These are phyloP conservation scores for Columba livia DNA, from an alignment of 2,113 vertebrate genomes.

Conservation along the genomic window DNA sequence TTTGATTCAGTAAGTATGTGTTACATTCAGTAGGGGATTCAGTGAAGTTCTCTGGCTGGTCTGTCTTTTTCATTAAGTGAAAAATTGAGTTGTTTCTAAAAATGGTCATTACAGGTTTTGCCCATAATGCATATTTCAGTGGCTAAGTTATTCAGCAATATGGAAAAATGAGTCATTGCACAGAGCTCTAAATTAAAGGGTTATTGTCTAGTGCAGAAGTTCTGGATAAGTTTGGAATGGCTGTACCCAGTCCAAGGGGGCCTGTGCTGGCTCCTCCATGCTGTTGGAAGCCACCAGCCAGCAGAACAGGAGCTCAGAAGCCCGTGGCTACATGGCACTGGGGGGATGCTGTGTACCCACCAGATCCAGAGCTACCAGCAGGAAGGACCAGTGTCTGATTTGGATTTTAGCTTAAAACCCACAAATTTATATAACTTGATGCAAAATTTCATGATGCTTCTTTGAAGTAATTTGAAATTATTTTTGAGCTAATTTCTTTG, in stretches of 20 bases:
- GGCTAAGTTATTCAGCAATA: not conserved
- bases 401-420: not conserved
- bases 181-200: not conserved
- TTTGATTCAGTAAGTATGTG: not conserved
- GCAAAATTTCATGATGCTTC: not conserved
- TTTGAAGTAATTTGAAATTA: not conserved
- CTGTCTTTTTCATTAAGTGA: not conserved
- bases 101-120: not conserved
- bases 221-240: not conserved
- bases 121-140: not conserved
- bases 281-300: not conserved
- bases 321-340: accelerated
- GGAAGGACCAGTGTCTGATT: not conserved
- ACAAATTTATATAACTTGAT: not conserved
- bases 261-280: accelerated
- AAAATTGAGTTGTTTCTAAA: not conserved
- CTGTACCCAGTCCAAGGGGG: not conserved
- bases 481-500: not conserved
- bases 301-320: not conserved
- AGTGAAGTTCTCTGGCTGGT: not conserved
- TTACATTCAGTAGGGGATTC: not conserved
- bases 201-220: not conserved
- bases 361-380: not conserved
- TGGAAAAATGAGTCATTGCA: not conserved
- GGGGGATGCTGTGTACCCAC: not conserved